Evolutionary conservation across 92 coral and sea anemone genomes (phyloP), one percentile per base, ranked within the genome.

Genomic region (Parazoanthus swiftii): DNA sequence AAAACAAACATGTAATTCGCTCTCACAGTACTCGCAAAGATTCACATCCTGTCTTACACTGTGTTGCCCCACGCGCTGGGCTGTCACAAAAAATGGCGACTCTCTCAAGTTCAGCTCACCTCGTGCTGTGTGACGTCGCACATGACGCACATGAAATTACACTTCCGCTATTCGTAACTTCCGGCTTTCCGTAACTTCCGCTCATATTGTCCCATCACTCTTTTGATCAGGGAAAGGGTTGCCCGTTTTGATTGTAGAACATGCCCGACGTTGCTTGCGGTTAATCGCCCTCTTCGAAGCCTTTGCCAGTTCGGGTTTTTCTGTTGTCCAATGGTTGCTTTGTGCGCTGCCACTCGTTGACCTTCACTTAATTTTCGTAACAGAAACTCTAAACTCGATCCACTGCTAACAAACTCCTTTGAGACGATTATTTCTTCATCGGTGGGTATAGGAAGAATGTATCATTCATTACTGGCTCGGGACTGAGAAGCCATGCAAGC

Each of bases 201-300:
- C 33, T 29, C 33, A 26, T 86, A 86, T 25, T 86, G 43, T 38
- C 89, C 82, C 36, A 75, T 36, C 71, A 86, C 68, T 68, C 82
- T 74, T 37, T 86, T 86, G 21, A 86, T 46, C 6, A 75, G 81
- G 43, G 89, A 86, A 16, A 81, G 89, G 29, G 81, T 86, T 14
- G 73, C 89, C 29, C 89, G 43, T 29, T 86, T 74, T 74, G 78
- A 36, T 36, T 25, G 23, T 39, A 74, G 78, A 29, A 74, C 78
- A 74, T 74, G 78, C 18, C 78, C 78, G 37, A 76, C 35, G 58
- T 76, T 76, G 56, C 81, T 76, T 10, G 81, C 81, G 38, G 81
- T 76, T 42, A 76, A 44, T 15, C 81, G 81, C 38, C 56, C 81
- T 44, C 81, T 15, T 38, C 81, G 58, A 33, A 42, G 51, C 39